A percentile compares a stretch with the other conserved stretches of the same genome.
Conservation (phyloP, 2,888 invertebrate genomes). For the Tridacna crocea region DNA sequence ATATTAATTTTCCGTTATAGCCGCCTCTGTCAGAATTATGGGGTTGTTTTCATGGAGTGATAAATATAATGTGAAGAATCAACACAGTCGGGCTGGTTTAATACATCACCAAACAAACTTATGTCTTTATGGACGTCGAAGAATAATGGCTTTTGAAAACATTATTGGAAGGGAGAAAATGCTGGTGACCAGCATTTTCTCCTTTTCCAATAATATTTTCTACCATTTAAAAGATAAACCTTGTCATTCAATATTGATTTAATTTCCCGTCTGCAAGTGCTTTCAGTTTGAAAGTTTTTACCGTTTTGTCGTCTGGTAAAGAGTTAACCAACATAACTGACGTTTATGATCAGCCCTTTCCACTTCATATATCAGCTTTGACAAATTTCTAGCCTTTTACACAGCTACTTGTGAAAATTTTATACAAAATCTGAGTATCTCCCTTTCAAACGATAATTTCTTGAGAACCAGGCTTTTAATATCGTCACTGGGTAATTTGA, state of each 20-base stretch:
- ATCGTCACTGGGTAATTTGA: no score
- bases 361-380: constrained; percentile 27
- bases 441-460: neutral
- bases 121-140: no score
- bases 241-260: no score
- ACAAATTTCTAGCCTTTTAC: constrained; percentile 13
- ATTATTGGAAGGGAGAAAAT: no score
- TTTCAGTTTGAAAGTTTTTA: no score
- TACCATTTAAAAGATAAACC: no score
- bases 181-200: no score
- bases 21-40: constrained; percentile 24
- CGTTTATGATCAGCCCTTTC: constrained; percentile 14
- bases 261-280: no score
- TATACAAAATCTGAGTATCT: neutral
- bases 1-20: constrained; percentile 29
- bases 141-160: no score
- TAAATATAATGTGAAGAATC: constrained; percentile 24
- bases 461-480: neutral
- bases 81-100: neutral
- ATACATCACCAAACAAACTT: neutral
- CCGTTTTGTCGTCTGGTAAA: neutral
- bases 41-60: constrained; percentile 16
- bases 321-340: constrained; percentile 2
- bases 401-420: constrained; percentile 13
- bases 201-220: no score